These are phyloP conservation scores for Clepsis dumicolana DNA, from an alignment of 2,888 invertebrate genomes.

Conservation along the genomic window DNA sequence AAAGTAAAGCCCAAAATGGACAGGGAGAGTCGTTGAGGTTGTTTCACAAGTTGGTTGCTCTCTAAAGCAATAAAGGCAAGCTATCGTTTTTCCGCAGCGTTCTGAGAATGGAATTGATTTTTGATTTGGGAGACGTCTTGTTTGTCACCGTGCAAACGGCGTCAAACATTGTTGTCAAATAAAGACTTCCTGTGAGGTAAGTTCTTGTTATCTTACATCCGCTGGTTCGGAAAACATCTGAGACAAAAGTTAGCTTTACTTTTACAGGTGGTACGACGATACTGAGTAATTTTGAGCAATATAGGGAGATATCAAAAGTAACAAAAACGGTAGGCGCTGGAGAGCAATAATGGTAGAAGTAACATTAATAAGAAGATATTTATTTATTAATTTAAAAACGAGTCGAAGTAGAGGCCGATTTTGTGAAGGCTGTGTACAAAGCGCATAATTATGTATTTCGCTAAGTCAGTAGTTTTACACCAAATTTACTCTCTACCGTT, in stretches of 20 bases:
- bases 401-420: too few relatives aligned
- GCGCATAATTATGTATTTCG: too few relatives aligned
- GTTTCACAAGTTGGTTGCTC: slow-evolving; percentile 7
- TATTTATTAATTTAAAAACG: too few relatives aligned
- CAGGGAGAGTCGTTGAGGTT: not conserved
- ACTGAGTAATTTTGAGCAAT: not conserved
- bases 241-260: not conserved
- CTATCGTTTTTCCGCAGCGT: slow-evolving; percentile 45
- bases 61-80: slow-evolving; percentile 40
- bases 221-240: slow-evolving; percentile 24
- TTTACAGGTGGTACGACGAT: too few relatives aligned
- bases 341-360: too few relatives aligned
- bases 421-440: too few relatives aligned
- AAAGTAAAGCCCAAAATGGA: slow-evolving; percentile 14
- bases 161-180: slow-evolving; percentile 45
- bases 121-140: slow-evolving; percentile 39
- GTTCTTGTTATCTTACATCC: slow-evolving; percentile 29
- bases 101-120: slow-evolving; percentile 42
- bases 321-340: too few relatives aligned
- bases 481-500: too few relatives aligned
- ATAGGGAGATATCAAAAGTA: too few relatives aligned
- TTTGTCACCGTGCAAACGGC: slow-evolving; percentile 37
- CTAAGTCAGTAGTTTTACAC: too few relatives aligned
- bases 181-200: slow-evolving; percentile 44
- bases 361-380: too few relatives aligned